Evolutionary conservation across 2,113 vertebrate species (phyloP), one percentile per base, ranked within the genome.

Genomic region (Tauraco erythrolophus): DNA sequence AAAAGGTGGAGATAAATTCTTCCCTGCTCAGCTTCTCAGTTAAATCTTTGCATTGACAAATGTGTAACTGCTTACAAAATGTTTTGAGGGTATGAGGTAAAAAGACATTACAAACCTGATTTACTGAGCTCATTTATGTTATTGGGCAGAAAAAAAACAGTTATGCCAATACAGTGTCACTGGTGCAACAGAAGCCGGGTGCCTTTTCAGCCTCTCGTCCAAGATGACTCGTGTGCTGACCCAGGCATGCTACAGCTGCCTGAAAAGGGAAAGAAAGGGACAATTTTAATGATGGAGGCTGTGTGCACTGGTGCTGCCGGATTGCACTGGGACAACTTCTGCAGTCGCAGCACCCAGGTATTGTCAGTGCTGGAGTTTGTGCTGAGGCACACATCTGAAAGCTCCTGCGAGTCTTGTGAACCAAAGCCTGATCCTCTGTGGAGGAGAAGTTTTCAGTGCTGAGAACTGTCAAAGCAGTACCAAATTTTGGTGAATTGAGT

Each of bases 161-260:
- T 24, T 76, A 7, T 1, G 8, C 24, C 61, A n/a, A 18, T 61
- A 37, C 19, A 14, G 22, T 9, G 28, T 56, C 31, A n/a, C 46
- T 39, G 18, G 24, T 35, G 68, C 68, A 61, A 6, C 50, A 65
- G 56, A 50, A 84, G 14, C 27, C 0, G 0, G 22, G 19, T 35
- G 84, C 15, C 19, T 70, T 84, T 72, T 61, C 72, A 78, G 1
- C 41, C 28, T 92, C 12, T 54, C 14, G 62, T 68, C 51, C 19
- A 41, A 25, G 48, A 1, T 11, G 30, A 25, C 10, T 86, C 0
- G 0, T 24, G 53, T 10, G 3, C 58, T 79, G 43, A 87, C 23
- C n/a, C 43, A 58, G 41, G 28, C 65, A 18, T 19, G 5, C 17
- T 28, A 54, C 54, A 77, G 30, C 62, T 62, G 48, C 77, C 62